Evolutionary conservation across 2,888 invertebrate species (phyloP).

Genomic region (Dynastes grantii): DNA sequence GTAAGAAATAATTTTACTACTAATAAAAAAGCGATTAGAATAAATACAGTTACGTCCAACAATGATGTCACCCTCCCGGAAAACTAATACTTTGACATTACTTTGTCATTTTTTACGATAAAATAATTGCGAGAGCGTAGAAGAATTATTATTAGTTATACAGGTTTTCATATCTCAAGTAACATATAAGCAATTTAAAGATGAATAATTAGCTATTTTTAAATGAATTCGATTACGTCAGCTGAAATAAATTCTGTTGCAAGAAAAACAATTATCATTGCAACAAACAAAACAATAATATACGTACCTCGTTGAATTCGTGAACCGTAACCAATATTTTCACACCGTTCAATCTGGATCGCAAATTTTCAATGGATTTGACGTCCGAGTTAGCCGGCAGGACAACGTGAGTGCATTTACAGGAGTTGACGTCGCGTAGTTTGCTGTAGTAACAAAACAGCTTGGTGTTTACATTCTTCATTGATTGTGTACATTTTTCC

Average conservation of each 20-base stretch:
- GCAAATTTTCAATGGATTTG: slow-evolving; percentile 70
- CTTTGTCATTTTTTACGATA: too few relatives aligned
- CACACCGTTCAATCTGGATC: slow-evolving; percentile 71
- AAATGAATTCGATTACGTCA: too few relatives aligned
- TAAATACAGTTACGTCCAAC: not conserved
- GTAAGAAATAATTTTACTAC: not conserved
- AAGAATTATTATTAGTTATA: too few relatives aligned
- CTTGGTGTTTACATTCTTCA: slow-evolving; percentile 63
- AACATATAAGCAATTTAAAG: too few relatives aligned
- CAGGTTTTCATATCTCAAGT: too few relatives aligned
- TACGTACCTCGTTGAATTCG: slow-evolving; percentile 75
- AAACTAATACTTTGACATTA: not conserved
- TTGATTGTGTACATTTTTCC: slow-evolving; percentile 60
- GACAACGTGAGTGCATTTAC: slow-evolving; percentile 67
- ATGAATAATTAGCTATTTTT: too few relatives aligned
- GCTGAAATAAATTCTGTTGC: not conserved
- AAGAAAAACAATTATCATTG: not conserved
- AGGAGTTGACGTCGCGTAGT: slow-evolving; percentile 63
- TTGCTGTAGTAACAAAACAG: slow-evolving; percentile 67
- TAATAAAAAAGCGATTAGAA: not conserved
- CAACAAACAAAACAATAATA: not conserved
- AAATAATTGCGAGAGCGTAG: too few relatives aligned
- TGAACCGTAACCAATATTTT: slow-evolving; percentile 74
- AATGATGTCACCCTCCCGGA: not conserved
- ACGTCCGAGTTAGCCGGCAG: slow-evolving; percentile 64